Evolutionary conservation across 2,113 vertebrate genomes (phyloP).

Genomic region (Mesembrinibis cayennensis): DNA sequence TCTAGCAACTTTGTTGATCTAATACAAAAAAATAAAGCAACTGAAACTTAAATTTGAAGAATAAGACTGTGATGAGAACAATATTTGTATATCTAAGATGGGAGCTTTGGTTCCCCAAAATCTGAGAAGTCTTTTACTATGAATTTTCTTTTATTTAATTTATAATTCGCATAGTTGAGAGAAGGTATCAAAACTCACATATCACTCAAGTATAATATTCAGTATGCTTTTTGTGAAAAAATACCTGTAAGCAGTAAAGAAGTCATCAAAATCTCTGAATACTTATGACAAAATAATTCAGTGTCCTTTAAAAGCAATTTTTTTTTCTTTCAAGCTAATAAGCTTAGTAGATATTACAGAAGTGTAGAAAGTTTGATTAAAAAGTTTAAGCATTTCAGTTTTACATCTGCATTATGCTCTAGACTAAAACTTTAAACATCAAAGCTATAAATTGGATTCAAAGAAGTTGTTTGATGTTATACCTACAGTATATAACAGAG

Average conservation of each 20-base stretch:
- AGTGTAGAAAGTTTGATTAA: constrained; percentile 52
- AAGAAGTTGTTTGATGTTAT: constrained; percentile 66
- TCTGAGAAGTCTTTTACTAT: background rate
- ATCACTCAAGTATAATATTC: background rate
- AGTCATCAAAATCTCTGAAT: background rate
- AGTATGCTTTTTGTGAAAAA: background rate
- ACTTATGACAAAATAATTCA: background rate
- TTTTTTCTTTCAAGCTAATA: constrained; percentile 44
- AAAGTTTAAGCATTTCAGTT: constrained; percentile 58
- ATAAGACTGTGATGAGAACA: background rate
- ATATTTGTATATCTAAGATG: background rate
- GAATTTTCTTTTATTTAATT: background rate
- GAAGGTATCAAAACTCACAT: background rate
- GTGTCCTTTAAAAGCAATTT: background rate
- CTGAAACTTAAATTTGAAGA: background rate
- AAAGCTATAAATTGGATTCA: constrained; percentile 65
- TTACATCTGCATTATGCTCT: constrained; percentile 50
- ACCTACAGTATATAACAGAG: constrained; percentile 35
- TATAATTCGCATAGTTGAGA: background rate
- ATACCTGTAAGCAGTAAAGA: background rate
- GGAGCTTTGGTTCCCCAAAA: background rate
- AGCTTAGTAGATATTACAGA: constrained; percentile 6
- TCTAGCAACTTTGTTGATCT: background rate
- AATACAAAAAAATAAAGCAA: background rate
- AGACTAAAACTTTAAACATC: constrained; percentile 66